Conservation (phyloP, 2,888 invertebrate species). For the Thymelicus sylvestris region DNA sequence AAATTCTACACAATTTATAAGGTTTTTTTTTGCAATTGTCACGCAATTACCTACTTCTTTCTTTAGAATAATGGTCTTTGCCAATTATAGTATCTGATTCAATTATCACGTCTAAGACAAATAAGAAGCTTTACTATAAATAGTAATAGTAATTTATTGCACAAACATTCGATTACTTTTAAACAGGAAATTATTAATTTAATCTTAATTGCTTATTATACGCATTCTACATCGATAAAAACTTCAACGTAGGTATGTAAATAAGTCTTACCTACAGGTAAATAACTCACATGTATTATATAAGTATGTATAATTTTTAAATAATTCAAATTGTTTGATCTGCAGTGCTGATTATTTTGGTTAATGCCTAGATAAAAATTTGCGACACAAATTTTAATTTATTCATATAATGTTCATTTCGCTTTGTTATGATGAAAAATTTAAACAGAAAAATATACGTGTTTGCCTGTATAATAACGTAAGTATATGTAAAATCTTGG, state of each 20-base stretch:
- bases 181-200: conserved; percentile 3
- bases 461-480: neutral
- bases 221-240: neutral
- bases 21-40: neutral
- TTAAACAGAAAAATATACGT: too few relatives aligned
- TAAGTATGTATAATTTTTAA: too few relatives aligned
- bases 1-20: neutral
- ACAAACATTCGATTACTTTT: neutral
- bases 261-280: neutral
- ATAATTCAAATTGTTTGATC: too few relatives aligned
- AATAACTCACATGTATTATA: neutral
- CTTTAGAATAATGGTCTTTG: neutral
- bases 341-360: neutral
- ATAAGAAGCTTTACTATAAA: conserved; percentile 1
- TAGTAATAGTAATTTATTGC: neutral
- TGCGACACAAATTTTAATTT: neutral
- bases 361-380: neutral
- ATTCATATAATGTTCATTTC: too few relatives aligned
- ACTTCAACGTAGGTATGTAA: conserved; percentile 2
- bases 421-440: too few relatives aligned
- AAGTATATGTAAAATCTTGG: neutral
- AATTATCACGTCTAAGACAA: conserved; percentile 1
- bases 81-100: neutral
- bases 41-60: neutral
- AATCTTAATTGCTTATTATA: conserved; percentile 6